Evolutionary conservation across 2,888 invertebrate species (phyloP).

Genomic region (Protophormia terraenovae): DNA sequence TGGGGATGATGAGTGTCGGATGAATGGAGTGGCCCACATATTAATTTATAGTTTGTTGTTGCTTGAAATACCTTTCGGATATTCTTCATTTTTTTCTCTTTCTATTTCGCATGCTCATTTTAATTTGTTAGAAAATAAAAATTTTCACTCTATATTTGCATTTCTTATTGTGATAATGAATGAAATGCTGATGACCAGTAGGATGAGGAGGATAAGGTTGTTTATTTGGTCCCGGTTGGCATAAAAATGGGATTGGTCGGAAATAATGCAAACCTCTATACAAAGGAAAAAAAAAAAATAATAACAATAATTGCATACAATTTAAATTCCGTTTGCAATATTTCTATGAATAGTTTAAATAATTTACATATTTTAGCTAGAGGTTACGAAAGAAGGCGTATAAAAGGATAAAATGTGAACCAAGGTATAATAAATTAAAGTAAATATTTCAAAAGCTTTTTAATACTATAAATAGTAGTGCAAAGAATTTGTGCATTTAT

Average conservation of each 20-base stretch:
- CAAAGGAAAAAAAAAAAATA: neutral
- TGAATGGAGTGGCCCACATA: neutral
- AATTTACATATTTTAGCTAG: neutral
- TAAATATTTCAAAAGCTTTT: too few relatives aligned
- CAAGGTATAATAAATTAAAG: neutral
- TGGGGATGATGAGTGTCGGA: conserved; percentile 9
- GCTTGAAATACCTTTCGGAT: neutral
- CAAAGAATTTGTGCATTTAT: too few relatives aligned
- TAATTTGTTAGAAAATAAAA: conserved; percentile 3
- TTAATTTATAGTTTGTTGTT: conserved; percentile 28
- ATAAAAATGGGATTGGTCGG: conserved; percentile 16
- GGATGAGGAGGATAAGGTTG: neutral
- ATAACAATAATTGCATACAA: conserved; percentile 10
- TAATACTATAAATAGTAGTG: too few relatives aligned
- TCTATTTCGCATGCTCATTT: conserved; percentile 14
- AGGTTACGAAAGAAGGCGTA: neutral
- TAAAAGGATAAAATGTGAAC: neutral
- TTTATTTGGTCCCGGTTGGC: conserved; percentile 1
- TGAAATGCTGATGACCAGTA: neutral
- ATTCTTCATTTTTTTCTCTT: neutral
- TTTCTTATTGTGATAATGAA: neutral
- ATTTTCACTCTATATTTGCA: neutral
- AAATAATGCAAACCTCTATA: neutral
- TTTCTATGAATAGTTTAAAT: neutral
- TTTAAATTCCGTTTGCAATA: conserved; percentile 18